Evolutionary conservation across 2,113 vertebrate species (phyloP).

Genomic region (Pluvianellus socialis): DNA sequence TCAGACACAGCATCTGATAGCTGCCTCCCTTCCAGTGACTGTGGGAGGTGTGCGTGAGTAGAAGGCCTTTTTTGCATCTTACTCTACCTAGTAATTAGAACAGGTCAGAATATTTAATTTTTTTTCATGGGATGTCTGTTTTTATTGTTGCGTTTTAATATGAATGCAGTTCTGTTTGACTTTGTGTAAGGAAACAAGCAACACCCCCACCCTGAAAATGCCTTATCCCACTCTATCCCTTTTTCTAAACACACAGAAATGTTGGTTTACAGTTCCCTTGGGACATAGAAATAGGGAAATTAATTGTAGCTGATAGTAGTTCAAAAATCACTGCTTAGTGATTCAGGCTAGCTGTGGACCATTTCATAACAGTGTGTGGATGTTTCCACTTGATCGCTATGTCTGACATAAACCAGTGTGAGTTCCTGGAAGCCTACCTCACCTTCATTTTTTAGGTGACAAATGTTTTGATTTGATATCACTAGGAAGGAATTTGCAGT

Average conservation of each 20-base stretch:
- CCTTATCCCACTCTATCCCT: background rate
- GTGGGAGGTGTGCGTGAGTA: background rate
- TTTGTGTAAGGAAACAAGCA: background rate
- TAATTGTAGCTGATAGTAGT: background rate
- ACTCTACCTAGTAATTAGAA: background rate
- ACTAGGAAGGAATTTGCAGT: background rate
- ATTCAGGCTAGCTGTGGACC: background rate
- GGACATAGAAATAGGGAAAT: background rate
- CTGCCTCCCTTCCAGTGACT: background rate
- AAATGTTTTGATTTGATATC: background rate
- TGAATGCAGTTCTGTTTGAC: background rate
- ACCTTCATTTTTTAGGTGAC: background rate
- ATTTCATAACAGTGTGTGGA: background rate
- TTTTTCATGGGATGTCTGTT: background rate
- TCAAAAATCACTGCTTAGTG: background rate
- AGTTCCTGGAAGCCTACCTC: background rate
- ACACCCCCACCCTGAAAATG: background rate
- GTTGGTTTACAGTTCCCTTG: background rate
- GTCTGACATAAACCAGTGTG: background rate
- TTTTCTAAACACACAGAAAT: background rate
- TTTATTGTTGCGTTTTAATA: background rate
- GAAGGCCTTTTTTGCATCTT: background rate
- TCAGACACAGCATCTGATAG: background rate
- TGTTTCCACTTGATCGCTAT: background rate
- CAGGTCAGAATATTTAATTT: background rate